These are phyloP conservation scores for Hirundo rustica DNA, from an alignment of 2,797 vertebrate genomes.

Conservation along the genomic window DNA sequence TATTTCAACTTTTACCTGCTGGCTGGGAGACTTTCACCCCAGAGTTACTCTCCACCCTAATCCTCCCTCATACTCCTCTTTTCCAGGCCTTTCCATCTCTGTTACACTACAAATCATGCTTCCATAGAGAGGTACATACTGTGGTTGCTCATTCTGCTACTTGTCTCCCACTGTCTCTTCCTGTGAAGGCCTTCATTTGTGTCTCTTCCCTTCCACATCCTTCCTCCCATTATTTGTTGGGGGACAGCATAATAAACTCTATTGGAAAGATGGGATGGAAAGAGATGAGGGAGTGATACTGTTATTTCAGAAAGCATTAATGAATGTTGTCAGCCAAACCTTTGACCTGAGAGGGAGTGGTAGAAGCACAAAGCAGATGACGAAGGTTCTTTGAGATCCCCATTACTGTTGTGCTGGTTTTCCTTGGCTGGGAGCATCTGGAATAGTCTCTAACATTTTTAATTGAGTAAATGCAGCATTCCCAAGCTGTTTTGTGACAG, in stretches of 20 bases:
- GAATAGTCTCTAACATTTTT: constrained; percentile 13
- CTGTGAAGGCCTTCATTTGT: not conserved
- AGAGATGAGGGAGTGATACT: not conserved
- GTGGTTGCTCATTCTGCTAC: not conserved
- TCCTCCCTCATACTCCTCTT: not conserved
- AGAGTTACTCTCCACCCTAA: not conserved
- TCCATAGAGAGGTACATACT: not conserved
- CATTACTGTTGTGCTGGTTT: not conserved
- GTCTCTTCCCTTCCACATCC: not conserved
- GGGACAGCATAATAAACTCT: not conserved
- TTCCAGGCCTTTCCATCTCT: not conserved
- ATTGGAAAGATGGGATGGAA: not conserved
- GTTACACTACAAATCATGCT: not conserved
- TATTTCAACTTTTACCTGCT: not conserved
- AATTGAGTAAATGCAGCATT: not conserved
- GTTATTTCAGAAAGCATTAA: constrained; percentile 35
- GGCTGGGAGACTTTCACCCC: not conserved
- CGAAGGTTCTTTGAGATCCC: not conserved
- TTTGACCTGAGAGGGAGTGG: constrained; percentile 40
- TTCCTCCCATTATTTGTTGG: not conserved
- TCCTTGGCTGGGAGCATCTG: constrained; percentile 29
- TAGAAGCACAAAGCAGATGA: not conserved
- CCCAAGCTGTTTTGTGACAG: not conserved
- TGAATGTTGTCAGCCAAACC: constrained; percentile 10
- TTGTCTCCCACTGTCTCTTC: not conserved